Evolutionary conservation across 2,797 vertebrate genomes (phyloP), one percentile per base, ranked within the genome.

Genomic region (Limosa lapponica): DNA sequence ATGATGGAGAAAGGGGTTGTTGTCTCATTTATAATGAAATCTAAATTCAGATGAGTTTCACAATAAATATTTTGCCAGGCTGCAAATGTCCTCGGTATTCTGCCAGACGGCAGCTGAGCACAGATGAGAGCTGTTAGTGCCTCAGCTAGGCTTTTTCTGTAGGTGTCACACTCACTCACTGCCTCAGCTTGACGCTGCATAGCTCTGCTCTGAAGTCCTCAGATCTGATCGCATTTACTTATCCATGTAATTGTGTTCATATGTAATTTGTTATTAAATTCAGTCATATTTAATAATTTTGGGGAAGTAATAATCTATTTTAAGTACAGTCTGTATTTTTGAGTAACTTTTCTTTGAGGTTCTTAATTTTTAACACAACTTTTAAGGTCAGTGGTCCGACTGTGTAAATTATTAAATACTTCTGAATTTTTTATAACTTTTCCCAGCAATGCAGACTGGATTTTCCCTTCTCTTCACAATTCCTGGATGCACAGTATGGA

Each of bases 331-430:
- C 87, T 65, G 30, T 95, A 70, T 74, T 88, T 96, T 70, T 79
- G 19, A 95, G 92, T 92, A 92, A 94, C 34, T 91, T 94, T 96
- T 92, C 74, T 90, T 84, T 69, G 28, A 95, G 71, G 71, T 86
- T 94, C 96, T 95, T 97, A 96, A 96, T 96, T 97, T 96, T 97
- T 96, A 97, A 96, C 89, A 92, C 64, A 93, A 97, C 79, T 95
- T 96, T 95, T 97, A 97, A 96, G 97, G 97, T 96, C 97, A 97
- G 93, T 91, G 87, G 95, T 97, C 95, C 2, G 0, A 92, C 82
- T 54, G 71, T 11, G 8, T 97, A 91, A 96, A 96, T 97, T 96
- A 97, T 97, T 96, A 95, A 97, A 91, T 79, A 82, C 58, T 79
- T 91, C 72, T 97, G 92, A 97, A 97, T 97, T 95, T 96, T 97